Percentiles rank a stretch among this genome's conserved stretches.
Evolutionary conservation across 1,140 invertebrate species (phyloP).

Genomic region (Helicoverpa zea): DNA sequence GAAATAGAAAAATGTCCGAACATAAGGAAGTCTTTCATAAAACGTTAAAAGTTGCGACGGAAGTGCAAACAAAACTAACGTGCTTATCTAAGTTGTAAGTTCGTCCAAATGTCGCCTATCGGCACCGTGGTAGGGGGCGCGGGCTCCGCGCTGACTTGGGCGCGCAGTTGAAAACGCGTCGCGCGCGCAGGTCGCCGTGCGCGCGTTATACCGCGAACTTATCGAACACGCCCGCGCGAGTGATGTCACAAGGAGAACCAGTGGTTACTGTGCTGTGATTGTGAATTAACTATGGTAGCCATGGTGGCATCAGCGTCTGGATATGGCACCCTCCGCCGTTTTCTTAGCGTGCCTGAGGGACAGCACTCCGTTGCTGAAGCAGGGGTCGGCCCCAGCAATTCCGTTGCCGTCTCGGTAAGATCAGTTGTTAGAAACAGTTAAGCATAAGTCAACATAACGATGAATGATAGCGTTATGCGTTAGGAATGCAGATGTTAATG

Average conservation of each 20-base stretch:
- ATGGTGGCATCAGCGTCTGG: conserved; percentile 84
- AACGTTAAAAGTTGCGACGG: conserved; percentile 40
- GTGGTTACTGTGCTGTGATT: conserved; percentile 72
- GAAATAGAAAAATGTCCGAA: neutral
- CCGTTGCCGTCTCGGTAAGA: conserved; percentile 83
- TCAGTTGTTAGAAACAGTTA: conserved; percentile 52
- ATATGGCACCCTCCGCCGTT: conserved; percentile 82
- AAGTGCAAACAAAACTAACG: conserved; percentile 56
- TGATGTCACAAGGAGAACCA: conserved; percentile 71
- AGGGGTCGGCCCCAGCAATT: conserved; percentile 71
- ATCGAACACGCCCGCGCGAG: conserved; percentile 58
- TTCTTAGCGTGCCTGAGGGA: conserved; percentile 81
- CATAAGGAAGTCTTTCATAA: conserved; percentile 38
- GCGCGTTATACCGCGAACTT: conserved; percentile 57
- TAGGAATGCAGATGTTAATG: conserved; percentile 63
- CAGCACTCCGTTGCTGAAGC: conserved; percentile 64
- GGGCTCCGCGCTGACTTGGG: conserved; percentile 49
- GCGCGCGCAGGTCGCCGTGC: conserved; percentile 76
- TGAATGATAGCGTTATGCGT: conserved; percentile 59
- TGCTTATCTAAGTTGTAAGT: conserved; percentile 64
- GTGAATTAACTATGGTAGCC: conserved; percentile 77
- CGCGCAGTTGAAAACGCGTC: conserved; percentile 72
- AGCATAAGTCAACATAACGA: conserved; percentile 8
- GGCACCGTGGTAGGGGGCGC: conserved; percentile 69
- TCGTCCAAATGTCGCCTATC: conserved; percentile 53